These are phyloP conservation scores for Myiopsitta monachus DNA, from an alignment of 2,113 vertebrate genomes.

Conservation along the genomic window DNA sequence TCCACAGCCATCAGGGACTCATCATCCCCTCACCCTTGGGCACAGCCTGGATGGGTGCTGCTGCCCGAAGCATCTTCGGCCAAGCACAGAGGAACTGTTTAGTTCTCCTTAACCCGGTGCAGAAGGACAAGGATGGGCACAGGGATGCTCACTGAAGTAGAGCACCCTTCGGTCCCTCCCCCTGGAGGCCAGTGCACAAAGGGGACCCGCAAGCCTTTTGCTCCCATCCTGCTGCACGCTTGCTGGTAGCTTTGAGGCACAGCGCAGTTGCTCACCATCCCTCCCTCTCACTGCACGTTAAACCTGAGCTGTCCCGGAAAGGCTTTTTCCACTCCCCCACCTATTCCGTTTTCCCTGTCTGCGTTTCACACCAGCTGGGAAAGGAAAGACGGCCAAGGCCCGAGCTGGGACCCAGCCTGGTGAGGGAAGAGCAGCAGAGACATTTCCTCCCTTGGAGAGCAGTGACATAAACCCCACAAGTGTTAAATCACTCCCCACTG, in stretches of 20 bases:
- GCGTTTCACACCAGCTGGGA: conserved; percentile 14
- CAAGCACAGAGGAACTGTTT: fast-evolving
- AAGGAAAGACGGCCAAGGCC: background rate
- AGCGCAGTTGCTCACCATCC: fast-evolving
- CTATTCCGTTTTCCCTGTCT: background rate
- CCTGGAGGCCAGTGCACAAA: background rate
- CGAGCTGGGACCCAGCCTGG: background rate
- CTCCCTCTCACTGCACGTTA: background rate
- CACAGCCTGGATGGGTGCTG: background rate
- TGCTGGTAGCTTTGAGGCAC: background rate
- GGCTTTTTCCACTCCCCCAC: background rate
- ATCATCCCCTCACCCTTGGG: background rate
- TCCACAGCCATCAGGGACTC: background rate
- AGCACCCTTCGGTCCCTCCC: background rate
- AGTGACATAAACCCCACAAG: background rate
- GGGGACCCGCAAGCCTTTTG: background rate
- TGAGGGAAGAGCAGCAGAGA: background rate
- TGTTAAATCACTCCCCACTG: background rate
- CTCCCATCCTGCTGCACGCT: background rate
- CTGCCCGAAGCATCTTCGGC: background rate
- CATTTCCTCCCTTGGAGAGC: background rate
- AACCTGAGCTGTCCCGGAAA: background rate
- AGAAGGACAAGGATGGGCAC: background rate
- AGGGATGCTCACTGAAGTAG: background rate
- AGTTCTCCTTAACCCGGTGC: background rate